Conservation (phyloP, 2,113 vertebrate species). For the Apodemus speciosus region DNA sequence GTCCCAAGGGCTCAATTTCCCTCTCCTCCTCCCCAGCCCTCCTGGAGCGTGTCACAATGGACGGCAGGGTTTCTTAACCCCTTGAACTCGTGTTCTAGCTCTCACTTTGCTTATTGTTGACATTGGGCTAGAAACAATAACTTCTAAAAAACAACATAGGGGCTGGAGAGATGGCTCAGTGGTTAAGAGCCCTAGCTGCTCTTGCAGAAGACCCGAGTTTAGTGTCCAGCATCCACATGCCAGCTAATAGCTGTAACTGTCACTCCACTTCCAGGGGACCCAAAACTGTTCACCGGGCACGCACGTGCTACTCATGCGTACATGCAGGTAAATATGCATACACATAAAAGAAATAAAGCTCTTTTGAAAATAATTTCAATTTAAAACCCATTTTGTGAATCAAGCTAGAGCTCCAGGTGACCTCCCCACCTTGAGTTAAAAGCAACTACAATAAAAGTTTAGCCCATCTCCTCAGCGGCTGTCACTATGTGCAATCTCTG, state of each 20-base stretch:
- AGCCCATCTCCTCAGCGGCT: background rate
- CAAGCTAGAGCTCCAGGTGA: background rate
- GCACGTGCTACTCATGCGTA: background rate
- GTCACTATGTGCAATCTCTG: background rate
- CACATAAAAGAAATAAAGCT: background rate
- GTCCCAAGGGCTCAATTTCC: constrained; percentile 51
- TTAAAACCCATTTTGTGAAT: background rate
- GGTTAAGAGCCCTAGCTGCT: background rate
- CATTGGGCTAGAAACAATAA: background rate
- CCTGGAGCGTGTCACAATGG: background rate
- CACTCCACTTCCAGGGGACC: background rate
- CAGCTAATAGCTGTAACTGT: background rate
- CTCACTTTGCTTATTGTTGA: constrained; percentile 26
- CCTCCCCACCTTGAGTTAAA: background rate
- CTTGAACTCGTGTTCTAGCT: background rate
- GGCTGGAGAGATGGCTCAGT: background rate
- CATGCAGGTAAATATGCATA: no score
- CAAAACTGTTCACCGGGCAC: background rate
- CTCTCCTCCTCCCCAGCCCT: background rate
- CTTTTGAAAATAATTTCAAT: background rate
- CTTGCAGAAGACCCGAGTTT: background rate
- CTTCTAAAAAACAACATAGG: background rate
- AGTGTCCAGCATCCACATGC: background rate
- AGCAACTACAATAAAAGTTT: background rate
- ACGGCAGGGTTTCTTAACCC: constrained; percentile 27